phyloP scores from a whole-genome alignment of 2,888 invertebrate species.

The Eupsilia transversa region DNA sequence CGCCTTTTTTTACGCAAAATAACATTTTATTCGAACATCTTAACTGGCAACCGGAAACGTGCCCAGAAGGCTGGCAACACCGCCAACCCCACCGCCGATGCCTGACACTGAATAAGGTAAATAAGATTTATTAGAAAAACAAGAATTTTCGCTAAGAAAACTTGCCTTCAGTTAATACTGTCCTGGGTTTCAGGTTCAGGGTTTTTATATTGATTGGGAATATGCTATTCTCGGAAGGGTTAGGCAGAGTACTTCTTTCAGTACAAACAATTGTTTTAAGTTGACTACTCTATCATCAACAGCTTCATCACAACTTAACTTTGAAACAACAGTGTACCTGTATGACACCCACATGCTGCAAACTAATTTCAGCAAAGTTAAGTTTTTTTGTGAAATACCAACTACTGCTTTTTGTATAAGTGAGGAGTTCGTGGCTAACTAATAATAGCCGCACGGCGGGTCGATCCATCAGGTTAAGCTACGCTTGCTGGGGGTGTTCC shows the following conservation, averaged over 20 bases:
- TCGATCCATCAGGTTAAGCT: too few relatives aligned
- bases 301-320: too few relatives aligned
- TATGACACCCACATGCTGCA: too few relatives aligned
- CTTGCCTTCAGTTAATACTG: neutral
- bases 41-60: conserved; percentile 48
- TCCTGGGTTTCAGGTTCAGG: neutral
- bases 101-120: conserved; percentile 34
- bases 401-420: neutral
- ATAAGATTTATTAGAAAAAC: conserved; percentile 46
- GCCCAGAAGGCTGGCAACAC: conserved; percentile 37
- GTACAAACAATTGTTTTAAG: too few relatives aligned
- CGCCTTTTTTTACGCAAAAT: neutral
- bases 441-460: too few relatives aligned
- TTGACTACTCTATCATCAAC: too few relatives aligned
- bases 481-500: too few relatives aligned
- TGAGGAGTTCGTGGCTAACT: too few relatives aligned
- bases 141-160: conserved; percentile 7
- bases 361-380: neutral
- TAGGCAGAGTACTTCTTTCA: too few relatives aligned
- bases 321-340: too few relatives aligned
- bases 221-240: too few relatives aligned
- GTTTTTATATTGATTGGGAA: neutral
- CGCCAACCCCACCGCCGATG: conserved; percentile 23
- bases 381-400: neutral
- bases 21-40: conserved; percentile 23